These are phyloP conservation scores for Ascaphus truei DNA, from an alignment of 2,113 vertebrate genomes.

Conservation along the genomic window DNA sequence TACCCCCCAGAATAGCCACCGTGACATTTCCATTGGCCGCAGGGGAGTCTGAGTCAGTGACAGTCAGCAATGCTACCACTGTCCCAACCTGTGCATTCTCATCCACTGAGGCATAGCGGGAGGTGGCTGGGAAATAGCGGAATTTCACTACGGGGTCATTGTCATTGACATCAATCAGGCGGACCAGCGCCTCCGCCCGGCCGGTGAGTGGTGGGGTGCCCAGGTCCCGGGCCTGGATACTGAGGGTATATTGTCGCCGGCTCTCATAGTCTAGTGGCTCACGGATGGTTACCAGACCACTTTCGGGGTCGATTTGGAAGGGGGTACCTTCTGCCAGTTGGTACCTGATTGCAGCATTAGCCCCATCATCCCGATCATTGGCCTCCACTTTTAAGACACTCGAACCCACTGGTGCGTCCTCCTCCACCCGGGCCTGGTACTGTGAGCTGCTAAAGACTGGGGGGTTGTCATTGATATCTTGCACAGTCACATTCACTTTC, in stretches of 20 bases:
- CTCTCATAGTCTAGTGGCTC: constrained; percentile 84
- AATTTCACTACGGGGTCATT: constrained; percentile 95
- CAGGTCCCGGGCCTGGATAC: constrained; percentile 81
- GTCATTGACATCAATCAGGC: constrained; percentile 89
- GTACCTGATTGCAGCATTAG: constrained; percentile 88
- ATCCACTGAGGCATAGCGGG: constrained; percentile 91
- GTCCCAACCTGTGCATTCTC: constrained; percentile 93
- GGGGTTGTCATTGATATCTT: constrained; percentile 95
- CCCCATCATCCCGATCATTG: constrained; percentile 86
- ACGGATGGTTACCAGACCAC: constrained; percentile 82
- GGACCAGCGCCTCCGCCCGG: constrained; percentile 82
- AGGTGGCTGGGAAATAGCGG: constrained; percentile 86
- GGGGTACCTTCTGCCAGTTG: constrained; percentile 69
- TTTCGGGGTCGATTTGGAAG: constrained; percentile 88
- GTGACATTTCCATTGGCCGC: constrained; percentile 93
- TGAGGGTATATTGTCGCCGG: constrained; percentile 83
- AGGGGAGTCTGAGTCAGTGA: constrained; percentile 88
- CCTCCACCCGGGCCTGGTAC: constrained; percentile 82
- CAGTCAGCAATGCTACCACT: constrained; percentile 89
- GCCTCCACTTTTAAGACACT: constrained; percentile 85
- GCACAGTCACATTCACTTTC: constrained; percentile 92
- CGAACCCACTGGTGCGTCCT: constrained; percentile 84
- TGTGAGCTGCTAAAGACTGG: constrained; percentile 81
- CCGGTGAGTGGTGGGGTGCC: constrained; percentile 84
- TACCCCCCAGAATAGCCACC: constrained; percentile 88